phyloP scores from a whole-genome alignment of 2,113 vertebrate species.

The Xiphophorus hellerii region DNA sequence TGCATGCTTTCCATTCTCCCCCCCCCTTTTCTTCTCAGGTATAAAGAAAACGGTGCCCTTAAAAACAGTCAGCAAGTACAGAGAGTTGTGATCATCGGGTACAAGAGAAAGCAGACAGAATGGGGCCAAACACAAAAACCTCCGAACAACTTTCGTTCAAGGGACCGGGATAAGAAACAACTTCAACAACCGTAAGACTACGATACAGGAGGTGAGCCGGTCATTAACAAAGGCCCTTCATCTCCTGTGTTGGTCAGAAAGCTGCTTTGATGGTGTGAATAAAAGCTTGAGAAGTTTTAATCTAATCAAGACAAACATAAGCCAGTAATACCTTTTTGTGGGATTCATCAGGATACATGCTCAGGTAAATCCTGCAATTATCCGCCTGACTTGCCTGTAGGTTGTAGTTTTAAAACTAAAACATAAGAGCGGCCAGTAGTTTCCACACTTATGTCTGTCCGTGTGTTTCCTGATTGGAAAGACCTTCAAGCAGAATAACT shows the following conservation, averaged over 20 bases:
- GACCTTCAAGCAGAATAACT: no score
- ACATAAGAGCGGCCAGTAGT: no score
- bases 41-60: constrained; percentile 25
- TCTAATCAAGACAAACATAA: not conserved
- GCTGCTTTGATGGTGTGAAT: constrained; percentile 8
- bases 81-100: constrained; percentile 40
- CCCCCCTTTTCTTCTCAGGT: constrained; percentile 42
- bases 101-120: constrained; percentile 17
- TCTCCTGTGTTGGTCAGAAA: constrained; percentile 1
- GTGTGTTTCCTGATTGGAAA: no score
- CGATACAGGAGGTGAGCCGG: not conserved
- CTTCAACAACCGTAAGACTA: constrained; percentile 20
- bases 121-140: constrained; percentile 16
- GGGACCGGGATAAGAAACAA: constrained; percentile 26
- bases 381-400: no score
- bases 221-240: constrained; percentile 9
- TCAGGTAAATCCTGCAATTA: not conserved
- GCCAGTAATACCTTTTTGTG: not conserved
- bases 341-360: not conserved
- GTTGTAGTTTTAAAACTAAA: no score
- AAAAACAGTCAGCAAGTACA: constrained; percentile 23
- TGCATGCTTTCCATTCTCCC: not conserved
- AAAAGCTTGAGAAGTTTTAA: constrained; percentile 3
- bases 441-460: no score
- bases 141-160: constrained; percentile 38